Percentiles rank a stretch among this genome's conserved stretches.
phyloP scores from a whole-genome alignment of 2,797 vertebrate genomes.

The Clamator glandarius region DNA sequence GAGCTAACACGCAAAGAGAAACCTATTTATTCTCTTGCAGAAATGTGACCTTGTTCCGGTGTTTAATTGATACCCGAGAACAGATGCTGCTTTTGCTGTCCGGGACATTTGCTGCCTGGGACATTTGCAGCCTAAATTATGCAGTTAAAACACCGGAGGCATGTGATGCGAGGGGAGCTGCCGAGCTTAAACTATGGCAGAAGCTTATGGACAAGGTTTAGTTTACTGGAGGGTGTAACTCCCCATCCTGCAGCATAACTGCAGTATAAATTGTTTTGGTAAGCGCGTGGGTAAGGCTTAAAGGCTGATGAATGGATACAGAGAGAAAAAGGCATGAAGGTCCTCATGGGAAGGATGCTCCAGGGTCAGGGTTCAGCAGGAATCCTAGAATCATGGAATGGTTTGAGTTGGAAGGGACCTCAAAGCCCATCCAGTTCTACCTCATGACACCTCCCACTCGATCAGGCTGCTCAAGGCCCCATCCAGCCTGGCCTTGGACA shows the following conservation, averaged over 20 bases:
- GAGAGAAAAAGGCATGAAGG: not conserved
- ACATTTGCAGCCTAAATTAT: not conserved
- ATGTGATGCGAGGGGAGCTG: not conserved
- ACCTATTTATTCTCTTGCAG: not conserved
- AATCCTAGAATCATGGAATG: too few species aligned
- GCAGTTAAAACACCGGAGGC: not conserved
- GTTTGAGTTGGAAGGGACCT: too few species aligned
- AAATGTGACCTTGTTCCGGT: not conserved
- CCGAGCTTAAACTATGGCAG: not conserved
- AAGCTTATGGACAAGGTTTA: not conserved
- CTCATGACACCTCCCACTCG: too few species aligned
- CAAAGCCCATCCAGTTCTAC: too few species aligned
- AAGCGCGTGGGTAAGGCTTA: fast-evolving
- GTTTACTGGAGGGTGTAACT: not conserved
- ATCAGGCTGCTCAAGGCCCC: too few species aligned
- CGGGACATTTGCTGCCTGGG: not conserved
- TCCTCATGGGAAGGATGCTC: not conserved
- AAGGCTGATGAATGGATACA: not conserved
- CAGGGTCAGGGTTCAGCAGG: not conserved
- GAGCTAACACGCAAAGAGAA: not conserved
- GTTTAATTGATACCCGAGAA: not conserved
- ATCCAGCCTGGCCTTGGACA: too few species aligned
- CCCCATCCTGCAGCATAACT: fast-evolving
- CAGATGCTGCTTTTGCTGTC: not conserved
- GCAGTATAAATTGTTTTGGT: fast-evolving